These are phyloP conservation scores for Ciconia maguari DNA, from an alignment of 2,113 vertebrate genomes.

Conservation along the genomic window DNA sequence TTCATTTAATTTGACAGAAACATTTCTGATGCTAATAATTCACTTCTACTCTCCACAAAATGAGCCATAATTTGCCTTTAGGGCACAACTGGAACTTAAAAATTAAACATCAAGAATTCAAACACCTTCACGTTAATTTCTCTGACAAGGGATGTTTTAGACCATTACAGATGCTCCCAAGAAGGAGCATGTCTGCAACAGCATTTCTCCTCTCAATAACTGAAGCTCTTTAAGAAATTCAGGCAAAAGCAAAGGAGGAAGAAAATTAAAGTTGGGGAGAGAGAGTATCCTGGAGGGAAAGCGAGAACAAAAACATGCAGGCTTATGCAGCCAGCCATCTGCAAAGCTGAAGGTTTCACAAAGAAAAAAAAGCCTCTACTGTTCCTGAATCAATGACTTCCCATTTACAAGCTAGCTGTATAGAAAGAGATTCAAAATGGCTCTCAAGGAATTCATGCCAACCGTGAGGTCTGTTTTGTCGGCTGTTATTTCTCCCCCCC, in stretches of 20 bases:
- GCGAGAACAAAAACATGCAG: slow-evolving; percentile 65
- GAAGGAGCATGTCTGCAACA: background rate
- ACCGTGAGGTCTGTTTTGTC: slow-evolving; percentile 64
- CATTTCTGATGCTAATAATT: background rate
- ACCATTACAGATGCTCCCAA: background rate
- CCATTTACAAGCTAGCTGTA: slow-evolving; percentile 62
- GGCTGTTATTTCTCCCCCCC: slow-evolving; percentile 9
- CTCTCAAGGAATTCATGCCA: slow-evolving; percentile 73
- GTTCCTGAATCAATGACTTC: slow-evolving; percentile 77
- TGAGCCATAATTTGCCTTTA: background rate
- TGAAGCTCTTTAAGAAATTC: background rate
- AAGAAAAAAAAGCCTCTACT: slow-evolving; percentile 70
- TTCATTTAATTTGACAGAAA: background rate
- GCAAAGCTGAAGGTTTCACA: slow-evolving; percentile 72
- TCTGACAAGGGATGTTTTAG: background rate
- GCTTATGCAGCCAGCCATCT: slow-evolving; percentile 72
- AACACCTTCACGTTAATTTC: background rate
- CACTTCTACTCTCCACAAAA: background rate
- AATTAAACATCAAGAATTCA: background rate
- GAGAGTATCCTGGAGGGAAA: slow-evolving; percentile 33
- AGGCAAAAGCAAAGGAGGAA: background rate
- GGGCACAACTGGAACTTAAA: background rate
- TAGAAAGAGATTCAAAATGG: slow-evolving; percentile 76
- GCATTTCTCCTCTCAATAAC: background rate
- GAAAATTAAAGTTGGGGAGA: slow-evolving; percentile 30